Conservation (phyloP, 2,888 invertebrate genomes). For the Dynastes tityus region DNA sequence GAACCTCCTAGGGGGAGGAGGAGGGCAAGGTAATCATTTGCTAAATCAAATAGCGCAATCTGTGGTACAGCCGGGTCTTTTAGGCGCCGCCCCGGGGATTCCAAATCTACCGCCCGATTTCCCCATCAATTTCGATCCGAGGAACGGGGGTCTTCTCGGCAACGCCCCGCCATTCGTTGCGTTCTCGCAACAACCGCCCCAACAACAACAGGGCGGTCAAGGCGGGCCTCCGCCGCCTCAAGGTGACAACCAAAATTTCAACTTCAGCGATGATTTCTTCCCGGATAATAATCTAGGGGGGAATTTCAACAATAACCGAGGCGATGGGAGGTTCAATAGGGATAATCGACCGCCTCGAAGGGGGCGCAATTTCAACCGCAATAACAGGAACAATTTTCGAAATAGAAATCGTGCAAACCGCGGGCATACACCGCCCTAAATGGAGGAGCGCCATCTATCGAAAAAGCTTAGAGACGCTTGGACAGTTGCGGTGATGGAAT, state of each 20-base stretch:
- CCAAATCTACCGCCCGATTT: constrained; percentile 65
- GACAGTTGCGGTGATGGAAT: background rate
- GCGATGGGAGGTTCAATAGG: constrained; percentile 66
- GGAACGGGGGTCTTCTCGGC: constrained; percentile 64
- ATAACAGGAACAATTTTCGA: constrained; percentile 60
- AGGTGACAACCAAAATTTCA: constrained; percentile 46
- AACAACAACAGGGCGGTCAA: constrained; percentile 45
- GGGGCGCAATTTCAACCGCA: constrained; percentile 60
- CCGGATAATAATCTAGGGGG: constrained; percentile 61
- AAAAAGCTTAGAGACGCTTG: background rate
- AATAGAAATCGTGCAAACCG: constrained; percentile 64
- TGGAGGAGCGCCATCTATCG: background rate
- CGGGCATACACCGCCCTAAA: constrained; percentile 64
- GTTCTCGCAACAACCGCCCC: constrained; percentile 51
- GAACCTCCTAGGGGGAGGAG: constrained; percentile 62
- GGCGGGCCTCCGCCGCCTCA: background rate
- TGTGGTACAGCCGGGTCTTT: constrained; percentile 72
- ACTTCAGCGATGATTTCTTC: constrained; percentile 71
- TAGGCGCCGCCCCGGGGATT: constrained; percentile 72
- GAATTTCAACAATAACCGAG: constrained; percentile 54
- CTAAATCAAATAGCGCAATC: constrained; percentile 69
- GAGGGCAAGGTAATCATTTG: constrained; percentile 58
- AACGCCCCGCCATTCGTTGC: constrained; percentile 61
- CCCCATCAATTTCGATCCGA: constrained; percentile 67
- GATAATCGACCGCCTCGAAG: constrained; percentile 57